Evolutionary conservation across 2,888 invertebrate species (phyloP), one percentile per base, ranked within the genome.

Genomic region (Diabrotica balteata): DNA sequence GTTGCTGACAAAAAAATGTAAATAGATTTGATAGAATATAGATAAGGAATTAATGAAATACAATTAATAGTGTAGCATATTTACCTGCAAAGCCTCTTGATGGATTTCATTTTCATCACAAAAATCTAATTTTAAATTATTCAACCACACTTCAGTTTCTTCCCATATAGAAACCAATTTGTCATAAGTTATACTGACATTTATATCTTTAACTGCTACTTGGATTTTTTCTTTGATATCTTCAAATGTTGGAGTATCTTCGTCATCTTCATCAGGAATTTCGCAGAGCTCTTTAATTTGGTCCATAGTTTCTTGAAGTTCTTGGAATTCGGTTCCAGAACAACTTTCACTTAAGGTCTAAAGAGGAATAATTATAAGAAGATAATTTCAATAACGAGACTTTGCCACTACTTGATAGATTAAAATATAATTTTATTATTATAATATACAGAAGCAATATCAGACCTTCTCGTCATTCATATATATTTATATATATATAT

Each of bases 211-310:
- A 32, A 90, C 88, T 7, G 90, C 88, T 7, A 83, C 82, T 55
- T 86, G 83, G 43, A 93, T 83, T 66, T 86, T 86, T 32, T 88
- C 87, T 69, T 86, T 86, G 49, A 92, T 84, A 7, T 86, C 86
- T 7, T 86, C 57, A 73, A 80, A 60, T 73, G 78, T 75, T 63
- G 84, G 61, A 43, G 86, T 85, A 2, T 88, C 87, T 0, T 88
- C 87, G 2, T 91, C 91, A 7, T 88, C 88, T 62, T 90, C 88
- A 55, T 89, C 89, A 0, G 90, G 90, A 77, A 93, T 84, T 79
- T 93, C 93, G 71, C 93, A 93, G 7, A 93, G 81, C 79, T 94
- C 93, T 77, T 91, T 90, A 1, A 95, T 90, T 83, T 93, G 91
- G 60, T 91, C 90, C 69, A 95, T 83, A 0, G 92, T 92, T 76